Evolutionary conservation across 2,888 invertebrate genomes (phyloP), one percentile per base, ranked within the genome.

Genomic region (Bhutanitis thaidina): DNA sequence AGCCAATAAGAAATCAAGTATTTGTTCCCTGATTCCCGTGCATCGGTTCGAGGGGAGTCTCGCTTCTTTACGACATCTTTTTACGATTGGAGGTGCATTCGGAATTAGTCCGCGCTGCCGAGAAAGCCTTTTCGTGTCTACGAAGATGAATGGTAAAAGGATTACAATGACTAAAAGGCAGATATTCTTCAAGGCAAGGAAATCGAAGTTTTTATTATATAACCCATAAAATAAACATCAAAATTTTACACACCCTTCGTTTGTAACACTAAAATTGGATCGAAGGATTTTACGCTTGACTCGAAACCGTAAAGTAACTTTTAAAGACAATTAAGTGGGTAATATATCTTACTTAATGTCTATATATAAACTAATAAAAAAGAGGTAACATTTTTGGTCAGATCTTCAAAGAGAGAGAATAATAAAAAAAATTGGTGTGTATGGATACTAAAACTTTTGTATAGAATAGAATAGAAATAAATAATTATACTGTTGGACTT

Each of bases 1-100:
- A 86, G 82, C 85, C 89, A 89, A 87, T 88, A 88, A 87, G 85
- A 86, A 89, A 88, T 88, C 87, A 88, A 88, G 84, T 84, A 85
- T 87, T 89, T 83, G 83, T 82, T 79, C 80, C 77, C 77, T 83
- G 85, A 84, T 84, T 80, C 80, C 67, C 79, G 82, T 83, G 87
- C 87, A 86, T 82, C 80, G 77, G 78, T 77, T 78, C 71, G 78
- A 79, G 80, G 87, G 86, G 84, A 75, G 74, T 68, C 74, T 76
- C 79, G 80, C 67, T 86, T 82, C 87, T 89, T 89, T 89, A 89
- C 87, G 89, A 86, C 86, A 85, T 76, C 82, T 88, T 89, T n/a
- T 89, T 89, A 89, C 88, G 87, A 88, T 85, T 87, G 82, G 79
- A 87, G 87, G 86, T 89, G 88, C 89, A 89, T 89, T 87, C 80